phyloP scores from a whole-genome alignment of 2,113 vertebrate genomes.

The Emydura subglobosa region DNA sequence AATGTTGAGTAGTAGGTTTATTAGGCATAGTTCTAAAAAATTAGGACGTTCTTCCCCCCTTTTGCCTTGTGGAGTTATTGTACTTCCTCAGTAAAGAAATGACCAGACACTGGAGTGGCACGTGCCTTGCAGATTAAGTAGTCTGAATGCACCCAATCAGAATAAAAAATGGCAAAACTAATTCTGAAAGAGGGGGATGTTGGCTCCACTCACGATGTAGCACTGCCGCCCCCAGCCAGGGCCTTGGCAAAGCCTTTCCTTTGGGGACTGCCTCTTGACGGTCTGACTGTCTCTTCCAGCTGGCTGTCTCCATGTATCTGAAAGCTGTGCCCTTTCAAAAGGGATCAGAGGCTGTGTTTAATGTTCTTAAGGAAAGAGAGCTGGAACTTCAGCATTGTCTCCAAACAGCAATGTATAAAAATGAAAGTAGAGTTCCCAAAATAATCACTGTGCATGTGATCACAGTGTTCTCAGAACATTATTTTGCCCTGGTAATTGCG shows the following conservation, averaged over 20 bases:
- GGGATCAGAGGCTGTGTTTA: background rate
- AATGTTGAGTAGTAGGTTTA: background rate
- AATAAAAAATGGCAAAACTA: background rate
- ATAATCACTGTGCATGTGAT: background rate
- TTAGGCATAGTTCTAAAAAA: background rate
- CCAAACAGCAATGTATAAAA: background rate
- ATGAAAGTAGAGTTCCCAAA: background rate
- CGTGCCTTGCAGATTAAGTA: background rate
- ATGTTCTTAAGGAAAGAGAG: background rate
- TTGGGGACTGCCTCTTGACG: background rate
- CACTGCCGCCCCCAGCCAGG: background rate
- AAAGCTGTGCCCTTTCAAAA: background rate
- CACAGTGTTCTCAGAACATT: background rate
- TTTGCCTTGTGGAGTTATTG: background rate
- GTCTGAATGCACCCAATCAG: background rate
- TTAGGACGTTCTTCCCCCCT: background rate
- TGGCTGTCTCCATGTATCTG: background rate
- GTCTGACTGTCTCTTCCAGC: background rate
- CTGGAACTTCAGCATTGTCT: background rate
- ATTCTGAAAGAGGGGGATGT: background rate
- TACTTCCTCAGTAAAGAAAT: background rate
- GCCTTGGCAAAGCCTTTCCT: background rate
- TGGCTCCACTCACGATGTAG: background rate
- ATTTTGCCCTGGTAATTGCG: background rate
- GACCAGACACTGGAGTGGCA: background rate